Evolutionary conservation across 53 echinoderm and acorn worm genomes (phyloP), one percentile per base, ranked within the genome.

Genomic region (Stichopus horrens): DNA sequence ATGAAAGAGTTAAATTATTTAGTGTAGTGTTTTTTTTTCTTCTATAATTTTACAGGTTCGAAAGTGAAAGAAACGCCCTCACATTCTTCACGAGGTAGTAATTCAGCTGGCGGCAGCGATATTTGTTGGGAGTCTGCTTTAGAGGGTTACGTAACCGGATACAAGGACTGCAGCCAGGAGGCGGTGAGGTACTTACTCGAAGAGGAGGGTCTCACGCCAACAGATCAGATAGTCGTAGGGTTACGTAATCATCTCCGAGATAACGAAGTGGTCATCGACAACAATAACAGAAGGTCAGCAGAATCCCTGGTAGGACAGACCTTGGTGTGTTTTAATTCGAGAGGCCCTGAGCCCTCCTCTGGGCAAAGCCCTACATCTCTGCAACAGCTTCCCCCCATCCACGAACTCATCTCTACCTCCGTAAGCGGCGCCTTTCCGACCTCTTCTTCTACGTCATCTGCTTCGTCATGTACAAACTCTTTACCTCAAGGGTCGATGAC

Each of bases 151-250:
- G 75, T 94, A 56, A 95, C 95, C 54, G 97, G 97, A 19, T 97
- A 93, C 74, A 92, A 94, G 66, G 97, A 95, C 88, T 97, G 97
- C 86, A 95, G 95, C 92, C 91, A 97, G 71, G 97, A 97, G 86
- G 95, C 97, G 10, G 94, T 97, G 16, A 91, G 97, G 51, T 97
- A 97, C 71, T 85, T 97, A 54, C 91, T 97, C 7, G 94, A 97
- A 75, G 95, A 93, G 65, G 95, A 97, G 58, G 95, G 95, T 3
- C 92, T 97, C 63, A 92, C 95, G 8, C 94, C 97, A 51, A 92
- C 93, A 52, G 95, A 97, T 86, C 92, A 95, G 57, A 92, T 95
- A 77, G 92, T 97, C 57, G 89, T 97, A 54, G 91, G 97, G 23
- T 90, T 97, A 88, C 92, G 91, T 83, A 91, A 95, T 68, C 97